Conservation (phyloP, 2,888 invertebrate genomes). For the Ophion obscuratus region DNA sequence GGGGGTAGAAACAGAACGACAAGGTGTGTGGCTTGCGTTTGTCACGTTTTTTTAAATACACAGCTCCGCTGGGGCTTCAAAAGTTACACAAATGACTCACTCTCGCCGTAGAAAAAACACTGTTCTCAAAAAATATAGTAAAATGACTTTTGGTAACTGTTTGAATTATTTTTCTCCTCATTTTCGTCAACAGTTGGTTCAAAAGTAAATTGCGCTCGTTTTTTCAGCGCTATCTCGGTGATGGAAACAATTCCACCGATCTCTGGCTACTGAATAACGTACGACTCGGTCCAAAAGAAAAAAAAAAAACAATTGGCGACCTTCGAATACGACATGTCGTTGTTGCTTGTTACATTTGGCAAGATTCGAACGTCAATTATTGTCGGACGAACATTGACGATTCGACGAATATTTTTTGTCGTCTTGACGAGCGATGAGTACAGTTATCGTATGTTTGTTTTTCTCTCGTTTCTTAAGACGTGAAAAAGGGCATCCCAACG, state of each 20-base stretch:
- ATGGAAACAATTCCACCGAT: conserved; percentile 6
- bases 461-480: not conserved
- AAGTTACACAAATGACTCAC: conserved; percentile 38
- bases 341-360: conserved; percentile 16
- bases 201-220: conserved; percentile 34
- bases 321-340: conserved; percentile 12
- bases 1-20: conserved; percentile 14
- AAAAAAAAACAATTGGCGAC: not conserved
- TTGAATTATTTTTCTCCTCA: conserved; percentile 6
- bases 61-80: conserved; percentile 7
- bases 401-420: conserved; percentile 33
- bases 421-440: conserved; percentile 43
- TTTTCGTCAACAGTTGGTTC: conserved; percentile 13
- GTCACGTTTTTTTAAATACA: conserved; percentile 21
- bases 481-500: not conserved
- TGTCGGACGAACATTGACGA: conserved; percentile 17
- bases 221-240: not conserved
- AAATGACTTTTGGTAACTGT: conserved; percentile 29
- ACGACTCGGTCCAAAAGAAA: conserved; percentile 6
- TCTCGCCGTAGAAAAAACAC: conserved; percentile 67
- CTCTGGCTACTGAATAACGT: conserved; percentile 15
- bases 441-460: not conserved
- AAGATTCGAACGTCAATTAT: conserved; percentile 30
- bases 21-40: conserved; percentile 28
- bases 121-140: conserved; percentile 64